phyloP scores from a whole-genome alignment of 1,140 invertebrate genomes.

The Bombus waltoni region DNA sequence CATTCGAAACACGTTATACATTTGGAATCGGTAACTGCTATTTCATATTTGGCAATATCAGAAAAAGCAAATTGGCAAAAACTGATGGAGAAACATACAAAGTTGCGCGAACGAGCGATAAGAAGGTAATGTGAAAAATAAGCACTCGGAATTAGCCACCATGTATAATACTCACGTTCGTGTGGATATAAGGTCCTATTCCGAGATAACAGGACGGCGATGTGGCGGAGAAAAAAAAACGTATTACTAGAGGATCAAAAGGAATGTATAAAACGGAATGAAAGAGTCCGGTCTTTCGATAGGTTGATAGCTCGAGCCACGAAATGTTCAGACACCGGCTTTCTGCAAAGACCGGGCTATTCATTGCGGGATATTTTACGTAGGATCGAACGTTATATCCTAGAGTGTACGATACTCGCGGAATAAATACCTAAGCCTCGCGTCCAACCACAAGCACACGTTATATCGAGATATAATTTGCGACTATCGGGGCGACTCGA shows the following conservation, averaged over 20 bases:
- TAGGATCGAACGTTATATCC: conserved; percentile 61
- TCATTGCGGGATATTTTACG: conserved; percentile 32
- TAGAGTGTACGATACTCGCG: background rate
- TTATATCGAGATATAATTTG: conserved; percentile 12
- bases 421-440: background rate
- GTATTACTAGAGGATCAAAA: conserved; percentile 58
- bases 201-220: conserved; percentile 11
- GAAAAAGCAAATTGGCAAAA: background rate
- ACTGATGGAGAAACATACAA: rapidly evolving
- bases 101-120: background rate
- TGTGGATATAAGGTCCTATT: background rate
- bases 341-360: conserved; percentile 47
- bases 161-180: too few species aligned
- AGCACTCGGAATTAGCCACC: background rate
- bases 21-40: background rate
- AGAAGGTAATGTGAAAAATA: background rate
- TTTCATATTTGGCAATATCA: too few species aligned
- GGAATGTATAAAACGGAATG: conserved; percentile 48
- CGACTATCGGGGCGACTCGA: background rate
- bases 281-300: conserved; percentile 40
- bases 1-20: rapidly evolving
- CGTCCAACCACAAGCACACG: background rate
- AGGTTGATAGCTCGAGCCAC: conserved; percentile 40
- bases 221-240: background rate
- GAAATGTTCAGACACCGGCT: conserved; percentile 49